These are phyloP conservation scores for Drosophila villosipedis DNA, from an alignment of 2,888 invertebrate genomes.

Conservation along the genomic window DNA sequence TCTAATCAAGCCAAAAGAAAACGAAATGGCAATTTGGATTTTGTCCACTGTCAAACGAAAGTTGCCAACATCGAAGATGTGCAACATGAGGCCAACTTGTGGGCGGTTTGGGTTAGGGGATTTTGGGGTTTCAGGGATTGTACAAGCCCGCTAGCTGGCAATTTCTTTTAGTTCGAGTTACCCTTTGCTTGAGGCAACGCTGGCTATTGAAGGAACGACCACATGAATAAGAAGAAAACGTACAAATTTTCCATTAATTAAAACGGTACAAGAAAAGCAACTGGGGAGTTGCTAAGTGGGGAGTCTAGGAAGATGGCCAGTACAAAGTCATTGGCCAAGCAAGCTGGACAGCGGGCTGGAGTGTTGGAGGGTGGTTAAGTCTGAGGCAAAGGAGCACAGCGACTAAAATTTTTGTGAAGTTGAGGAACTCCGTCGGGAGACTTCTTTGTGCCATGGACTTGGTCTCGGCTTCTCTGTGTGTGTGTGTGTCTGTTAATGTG, in stretches of 20 bases:
- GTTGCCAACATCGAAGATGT: conserved; percentile 40
- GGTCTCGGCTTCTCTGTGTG: conserved; percentile 1
- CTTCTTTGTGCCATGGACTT: conserved; percentile 33
- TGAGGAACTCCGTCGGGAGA: conserved; percentile 73
- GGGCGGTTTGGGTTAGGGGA: conserved; percentile 12
- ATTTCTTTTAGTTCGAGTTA: conserved; percentile 54
- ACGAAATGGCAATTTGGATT: conserved; percentile 52
- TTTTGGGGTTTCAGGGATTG: conserved; percentile 22
- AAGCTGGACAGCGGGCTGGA: conserved; percentile 3
- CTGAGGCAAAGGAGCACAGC: conserved; percentile 37
- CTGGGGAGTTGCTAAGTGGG: conserved; percentile 26
- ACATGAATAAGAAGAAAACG: conserved; percentile 71
- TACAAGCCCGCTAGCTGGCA: conserved; percentile 41
- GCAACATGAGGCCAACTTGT: conserved; percentile 33
- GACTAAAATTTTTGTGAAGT: conserved; percentile 73
- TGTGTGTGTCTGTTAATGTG: background rate
- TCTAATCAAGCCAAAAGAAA: conserved; percentile 57
- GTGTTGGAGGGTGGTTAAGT: conserved; percentile 12
- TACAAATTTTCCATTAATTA: conserved; percentile 78
- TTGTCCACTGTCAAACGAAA: conserved; percentile 56
- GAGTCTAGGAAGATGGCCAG: conserved; percentile 2
- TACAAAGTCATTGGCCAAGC: conserved; percentile 50
- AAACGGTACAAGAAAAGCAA: conserved; percentile 70
- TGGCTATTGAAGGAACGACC: conserved; percentile 62
- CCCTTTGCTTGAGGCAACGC: conserved; percentile 52